phyloP scores from a whole-genome alignment of 1,140 invertebrate species.

The Ridgeia piscesae region DNA sequence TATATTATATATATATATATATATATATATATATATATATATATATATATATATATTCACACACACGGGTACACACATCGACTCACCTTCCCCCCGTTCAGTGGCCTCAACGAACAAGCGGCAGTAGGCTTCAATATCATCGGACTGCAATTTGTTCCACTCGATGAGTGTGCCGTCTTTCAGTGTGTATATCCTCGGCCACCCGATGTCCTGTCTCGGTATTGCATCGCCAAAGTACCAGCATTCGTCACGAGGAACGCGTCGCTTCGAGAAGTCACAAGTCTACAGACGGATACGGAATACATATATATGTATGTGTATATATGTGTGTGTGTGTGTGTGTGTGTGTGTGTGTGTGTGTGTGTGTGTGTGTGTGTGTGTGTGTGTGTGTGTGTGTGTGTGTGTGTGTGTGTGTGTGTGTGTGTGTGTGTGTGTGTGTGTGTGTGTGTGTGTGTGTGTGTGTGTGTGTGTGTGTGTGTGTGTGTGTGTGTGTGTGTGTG shows the following conservation, averaged over 20 bases:
- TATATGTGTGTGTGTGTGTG: background rate
- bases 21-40: no score
- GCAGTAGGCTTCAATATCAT: no score
- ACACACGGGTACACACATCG: no score
- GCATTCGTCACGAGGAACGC: background rate
- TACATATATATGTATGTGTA: background rate
- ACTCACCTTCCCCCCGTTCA: no score
- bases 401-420: conserved; percentile 21
- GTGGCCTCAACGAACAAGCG: no score
- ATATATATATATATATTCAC: no score
- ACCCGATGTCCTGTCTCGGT: no score
- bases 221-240: background rate
- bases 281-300: background rate
- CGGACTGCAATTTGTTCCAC: no score
- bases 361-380: no score
- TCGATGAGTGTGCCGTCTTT: no score
- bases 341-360: background rate
- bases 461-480: conserved; percentile 21
- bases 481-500: conserved; percentile 25
- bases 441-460: conserved; percentile 21
- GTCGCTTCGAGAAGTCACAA: background rate
- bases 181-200: no score
- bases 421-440: conserved; percentile 20
- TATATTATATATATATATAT: no score
- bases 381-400: background rate